Evolutionary conservation across 1,140 invertebrate species (phyloP), one percentile per base, ranked within the genome.

Genomic region (Lordiphosa mommai): DNA sequence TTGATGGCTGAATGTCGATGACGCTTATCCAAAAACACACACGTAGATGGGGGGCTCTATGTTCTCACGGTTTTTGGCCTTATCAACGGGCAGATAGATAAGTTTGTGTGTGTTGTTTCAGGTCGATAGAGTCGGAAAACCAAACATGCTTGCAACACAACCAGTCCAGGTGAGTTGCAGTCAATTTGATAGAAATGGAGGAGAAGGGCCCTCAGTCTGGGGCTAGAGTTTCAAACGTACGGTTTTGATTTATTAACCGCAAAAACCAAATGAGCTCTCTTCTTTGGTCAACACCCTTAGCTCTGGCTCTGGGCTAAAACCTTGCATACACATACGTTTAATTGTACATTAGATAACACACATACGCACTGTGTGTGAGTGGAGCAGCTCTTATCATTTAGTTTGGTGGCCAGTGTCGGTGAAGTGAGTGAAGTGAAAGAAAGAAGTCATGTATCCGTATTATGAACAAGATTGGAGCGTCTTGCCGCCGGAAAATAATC

Each of bases 391-490:
- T 82, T 82, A 82, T 82, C 76, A 80, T 61, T 51, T 43, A 43
- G 40, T 43, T 40, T 43, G 23, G 2, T 12, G 20, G 20, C 37
- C 66, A 55, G 46, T 61, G 55, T 61, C 60, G 70, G 40, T 68
- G 48, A 36, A 59, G 51, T 51, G 41, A 58, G n/a, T n/a, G n/a
- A n/a, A n/a, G n/a, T n/a, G n/a, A n/a, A n/a, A n/a, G n/a, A n/a
- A 3, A 58, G 14, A 52, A 49, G 51, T 40, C 56, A 93, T 93
- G 92, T 93, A 92, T 91, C 90, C 92, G 48, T 93, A 93, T 89
- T 94, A 94, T 74, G 94, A 95, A 87, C 91, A 92, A 34, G 94
- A 95, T 87, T 95, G 93, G 93, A 95, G 94, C 89, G 92, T 95
- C 70, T 89, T 95, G 72, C 94, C 94, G 60, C 93, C 94, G 34